These are phyloP conservation scores for Andrena flavipes DNA, from an alignment of 2,888 invertebrate genomes.

Conservation along the genomic window DNA sequence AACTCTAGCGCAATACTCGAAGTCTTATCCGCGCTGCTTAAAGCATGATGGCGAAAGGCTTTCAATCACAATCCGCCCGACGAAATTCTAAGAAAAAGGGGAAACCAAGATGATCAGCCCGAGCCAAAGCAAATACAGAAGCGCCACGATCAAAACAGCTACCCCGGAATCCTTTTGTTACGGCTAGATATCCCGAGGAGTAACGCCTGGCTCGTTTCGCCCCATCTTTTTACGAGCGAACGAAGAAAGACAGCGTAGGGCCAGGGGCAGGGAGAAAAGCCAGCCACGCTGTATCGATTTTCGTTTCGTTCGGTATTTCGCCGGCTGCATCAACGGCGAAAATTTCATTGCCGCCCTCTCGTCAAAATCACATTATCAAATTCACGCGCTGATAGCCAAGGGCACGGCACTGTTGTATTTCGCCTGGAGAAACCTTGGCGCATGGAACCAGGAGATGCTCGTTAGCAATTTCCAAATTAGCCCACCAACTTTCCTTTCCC, in stretches of 20 bases:
- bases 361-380: conserved; percentile 67
- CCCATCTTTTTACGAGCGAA: conserved; percentile 38
- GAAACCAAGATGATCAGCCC: neutral
- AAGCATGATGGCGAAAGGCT: too few species aligned
- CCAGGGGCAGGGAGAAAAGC: conserved; percentile 34
- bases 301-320: conserved; percentile 71
- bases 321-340: conserved; percentile 57
- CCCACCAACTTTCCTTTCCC: neutral
- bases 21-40: too few species aligned
- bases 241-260: conserved; percentile 25
- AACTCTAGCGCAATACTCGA: too few species aligned
- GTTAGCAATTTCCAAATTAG: conserved; percentile 49
- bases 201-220: conserved; percentile 20
- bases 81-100: neutral
- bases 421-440: neutral
- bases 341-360: conserved; percentile 61
- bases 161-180: conserved; percentile 5
- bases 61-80: too few species aligned
- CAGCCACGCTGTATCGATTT: conserved; percentile 69
- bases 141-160: conserved; percentile 6
- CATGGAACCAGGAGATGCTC: conserved; percentile 24
- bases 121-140: neutral
- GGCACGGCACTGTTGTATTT: conserved; percentile 10
- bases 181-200: conserved; percentile 3
- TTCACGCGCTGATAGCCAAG: conserved; percentile 32